Base-by-base conservation (phyloP, 2,797 vertebrate species). In the Pangasius sanitwongsei region DNA sequence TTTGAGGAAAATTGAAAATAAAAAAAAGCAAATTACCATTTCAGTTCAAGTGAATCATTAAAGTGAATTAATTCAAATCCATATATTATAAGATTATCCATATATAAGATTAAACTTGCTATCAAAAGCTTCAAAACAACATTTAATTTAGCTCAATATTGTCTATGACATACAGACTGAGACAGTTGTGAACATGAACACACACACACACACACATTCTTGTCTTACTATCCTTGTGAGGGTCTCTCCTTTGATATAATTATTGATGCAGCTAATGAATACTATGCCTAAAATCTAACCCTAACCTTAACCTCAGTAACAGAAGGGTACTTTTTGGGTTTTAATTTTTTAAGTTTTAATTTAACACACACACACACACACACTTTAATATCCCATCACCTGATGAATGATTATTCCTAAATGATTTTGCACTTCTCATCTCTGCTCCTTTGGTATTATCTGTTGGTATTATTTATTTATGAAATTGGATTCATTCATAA, bases 391-490 rank as follows among this genome's bases (percentile, higher is more conserved):
- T 65, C 4, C 9, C 3, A 11, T 81, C 77, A 37, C 18, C 55
- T 59, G 31, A 82, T 59, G 16, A 55, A 55, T 80, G 16, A 53
- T 55, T 80, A 4, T 18, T 31, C n/a, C 11, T 55, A 80, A 55
- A 55, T 80, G 53, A 81, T 31, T 86, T 77, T 34, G 9, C 34
- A 61, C 65, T 55, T 34, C 44, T n/a, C 48, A 55, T 55, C n/a
- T 55, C 77, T 53, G 55, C 20, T 82, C 55, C 37, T 82, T 77
- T 75, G 86, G 15, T 77, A 61, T 37, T 41, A 61, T 41, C 57
- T 25, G 5, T 83, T 63, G 34, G 23, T 41, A 85, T 72, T n/a
- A 72, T 81, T 88, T 83, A 87, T 90, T 75, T 61, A 81, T 77
- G 72, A 83, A 72, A 65, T 34, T 72, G 74, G 31, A 75, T 63